Percentiles rank a stretch among this genome's conserved stretches.
These are phyloP conservation scores for Sorex fumeus DNA, from an alignment of 2,113 vertebrate genomes.

Conservation along the genomic window DNA sequence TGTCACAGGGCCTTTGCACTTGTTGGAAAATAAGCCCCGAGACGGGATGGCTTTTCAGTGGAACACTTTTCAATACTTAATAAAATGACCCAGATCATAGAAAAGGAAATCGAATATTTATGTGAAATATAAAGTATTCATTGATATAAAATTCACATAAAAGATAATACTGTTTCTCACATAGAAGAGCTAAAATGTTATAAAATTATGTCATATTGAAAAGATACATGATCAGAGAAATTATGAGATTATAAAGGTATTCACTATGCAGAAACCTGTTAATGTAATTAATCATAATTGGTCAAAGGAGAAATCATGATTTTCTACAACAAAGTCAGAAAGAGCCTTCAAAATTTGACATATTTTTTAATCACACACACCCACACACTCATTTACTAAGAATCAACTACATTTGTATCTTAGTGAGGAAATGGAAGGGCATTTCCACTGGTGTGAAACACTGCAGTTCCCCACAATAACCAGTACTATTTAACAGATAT, in stretches of 20 bases:
- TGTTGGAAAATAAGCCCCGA: not conserved
- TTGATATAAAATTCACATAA: constrained; percentile 22
- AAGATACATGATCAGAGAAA: constrained; percentile 12
- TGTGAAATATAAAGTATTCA: constrained; percentile 40
- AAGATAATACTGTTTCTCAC: not conserved
- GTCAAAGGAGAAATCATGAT: not conserved
- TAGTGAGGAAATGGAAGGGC: not conserved
- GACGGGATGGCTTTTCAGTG: not conserved
- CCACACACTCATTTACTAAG: constrained; percentile 28
- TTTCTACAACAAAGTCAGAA: not conserved
- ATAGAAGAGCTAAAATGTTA: not conserved
- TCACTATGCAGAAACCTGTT: not conserved
- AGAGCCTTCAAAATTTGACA: not conserved
- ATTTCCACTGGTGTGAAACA: constrained; percentile 2
- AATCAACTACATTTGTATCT: constrained; percentile 6
- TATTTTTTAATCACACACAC: constrained; percentile 16
- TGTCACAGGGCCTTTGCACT: no score
- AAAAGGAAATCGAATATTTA: constrained; percentile 28
- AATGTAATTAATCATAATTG: constrained; percentile 14
- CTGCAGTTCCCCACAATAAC: not conserved
- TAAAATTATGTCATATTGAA: not conserved
- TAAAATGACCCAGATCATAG: not conserved
- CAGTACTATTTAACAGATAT: not conserved
- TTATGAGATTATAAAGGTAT: not conserved
- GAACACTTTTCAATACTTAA: not conserved